These are phyloP conservation scores for Achatina immaculata DNA, from an alignment of 1,140 invertebrate genomes.

Conservation along the genomic window DNA sequence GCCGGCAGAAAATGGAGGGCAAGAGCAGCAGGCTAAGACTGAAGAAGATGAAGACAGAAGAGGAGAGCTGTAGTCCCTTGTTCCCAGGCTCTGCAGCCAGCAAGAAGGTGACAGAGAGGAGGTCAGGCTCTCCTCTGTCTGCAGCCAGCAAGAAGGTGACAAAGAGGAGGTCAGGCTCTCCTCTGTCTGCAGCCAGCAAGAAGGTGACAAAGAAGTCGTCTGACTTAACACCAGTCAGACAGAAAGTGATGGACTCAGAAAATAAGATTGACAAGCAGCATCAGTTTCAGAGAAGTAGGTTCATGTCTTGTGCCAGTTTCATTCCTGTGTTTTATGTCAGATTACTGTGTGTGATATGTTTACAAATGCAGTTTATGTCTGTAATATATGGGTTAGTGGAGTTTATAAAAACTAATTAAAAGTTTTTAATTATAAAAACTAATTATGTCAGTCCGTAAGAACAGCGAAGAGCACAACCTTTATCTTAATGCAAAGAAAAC, in stretches of 20 bases:
- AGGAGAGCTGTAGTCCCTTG: not conserved
- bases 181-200: not conserved
- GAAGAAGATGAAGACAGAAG: not conserved
- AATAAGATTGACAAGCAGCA: not conserved
- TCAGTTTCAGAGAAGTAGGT: slow-evolving; percentile 20
- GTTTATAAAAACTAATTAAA: too few relatives aligned
- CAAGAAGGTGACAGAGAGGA: not conserved
- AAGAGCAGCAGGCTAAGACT: not conserved
- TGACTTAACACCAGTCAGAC: not conserved
- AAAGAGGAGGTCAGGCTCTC: not conserved
- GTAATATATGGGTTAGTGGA: too few relatives aligned
- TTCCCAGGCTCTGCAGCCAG: not conserved
- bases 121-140: not conserved
- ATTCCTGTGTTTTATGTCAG: too few relatives aligned
- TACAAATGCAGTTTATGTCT: too few relatives aligned
- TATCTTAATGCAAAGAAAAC: too few relatives aligned
- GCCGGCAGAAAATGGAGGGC: not conserved
- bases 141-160: not conserved
- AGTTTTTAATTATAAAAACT: too few relatives aligned
- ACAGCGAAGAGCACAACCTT: too few relatives aligned
- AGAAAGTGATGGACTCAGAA: not conserved
- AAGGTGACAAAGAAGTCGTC: not conserved
- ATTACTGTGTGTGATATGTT: too few relatives aligned
- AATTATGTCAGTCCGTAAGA: too few relatives aligned
- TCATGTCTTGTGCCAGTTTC: too few relatives aligned